Percentiles rank a stretch among this genome's conserved stretches.
Conservation (phyloP, 2,888 invertebrate species). For the Meiosimyza decipiens region DNA sequence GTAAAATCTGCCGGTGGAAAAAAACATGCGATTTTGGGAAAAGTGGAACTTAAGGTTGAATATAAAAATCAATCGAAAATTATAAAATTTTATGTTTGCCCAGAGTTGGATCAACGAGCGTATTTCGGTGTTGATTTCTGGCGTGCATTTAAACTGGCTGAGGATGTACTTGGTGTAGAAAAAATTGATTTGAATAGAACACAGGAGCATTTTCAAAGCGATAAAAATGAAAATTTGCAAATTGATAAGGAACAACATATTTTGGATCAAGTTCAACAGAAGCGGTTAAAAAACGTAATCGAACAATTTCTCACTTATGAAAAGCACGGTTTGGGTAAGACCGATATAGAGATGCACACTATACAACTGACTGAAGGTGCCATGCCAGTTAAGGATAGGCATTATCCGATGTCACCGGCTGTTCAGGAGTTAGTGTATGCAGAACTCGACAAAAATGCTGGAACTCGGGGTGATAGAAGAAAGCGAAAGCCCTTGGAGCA, state of each 20-base stretch:
- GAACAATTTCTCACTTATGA: constrained; percentile 21
- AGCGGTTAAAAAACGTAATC: constrained; percentile 6
- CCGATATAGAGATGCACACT: constrained; percentile 8
- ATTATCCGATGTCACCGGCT: neutral
- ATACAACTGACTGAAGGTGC: constrained; percentile 12
- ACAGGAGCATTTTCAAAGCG: neutral
- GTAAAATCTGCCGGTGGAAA: constrained; percentile 19
- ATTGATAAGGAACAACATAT: constrained; percentile 8
- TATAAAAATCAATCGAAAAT: neutral
- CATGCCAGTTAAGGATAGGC: neutral
- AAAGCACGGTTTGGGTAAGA: constrained; percentile 25
- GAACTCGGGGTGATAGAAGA: constrained; percentile 20
- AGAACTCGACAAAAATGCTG: constrained; percentile 27
- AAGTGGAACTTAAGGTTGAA: neutral
- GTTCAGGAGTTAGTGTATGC: constrained; percentile 23
- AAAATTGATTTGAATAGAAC: neutral
- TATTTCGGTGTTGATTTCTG: constrained; percentile 32
- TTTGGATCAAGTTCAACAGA: neutral
- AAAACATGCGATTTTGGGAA: neutral
- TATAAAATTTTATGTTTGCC: constrained; percentile 16
- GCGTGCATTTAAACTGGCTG: constrained; percentile 8
- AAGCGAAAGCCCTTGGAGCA: constrained; percentile 30
- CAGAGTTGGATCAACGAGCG: neutral
- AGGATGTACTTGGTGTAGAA: neutral
- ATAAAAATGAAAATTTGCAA: neutral